A percentile compares a stretch with the other conserved stretches of the same genome.
phyloP scores from a whole-genome alignment of 2,797 vertebrate genomes.

The Acipenser ruthenus region DNA sequence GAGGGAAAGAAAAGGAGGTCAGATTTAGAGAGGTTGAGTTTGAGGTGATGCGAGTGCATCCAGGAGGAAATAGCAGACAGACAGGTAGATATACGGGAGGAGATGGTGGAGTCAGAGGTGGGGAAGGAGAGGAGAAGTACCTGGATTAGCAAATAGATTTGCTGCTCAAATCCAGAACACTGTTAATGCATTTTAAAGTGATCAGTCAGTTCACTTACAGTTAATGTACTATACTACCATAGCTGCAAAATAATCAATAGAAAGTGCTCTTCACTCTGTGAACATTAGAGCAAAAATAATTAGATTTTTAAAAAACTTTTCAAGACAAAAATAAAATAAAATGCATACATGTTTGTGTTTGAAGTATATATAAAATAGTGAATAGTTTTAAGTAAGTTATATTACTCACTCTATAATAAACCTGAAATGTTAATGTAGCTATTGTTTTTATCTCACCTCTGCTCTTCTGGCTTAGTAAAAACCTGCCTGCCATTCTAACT shows the following conservation, averaged over 20 bases:
- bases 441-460: constrained; percentile 60
- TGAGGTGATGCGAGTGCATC: too few species aligned
- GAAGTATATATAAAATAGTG: constrained; percentile 7
- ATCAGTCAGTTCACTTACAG: constrained; percentile 18
- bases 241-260: constrained; percentile 8
- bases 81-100: too few species aligned
- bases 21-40: too few species aligned
- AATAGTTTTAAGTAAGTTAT: constrained; percentile 62
- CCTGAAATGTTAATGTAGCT: constrained; percentile 77
- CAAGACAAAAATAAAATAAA: background rate
- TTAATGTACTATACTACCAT: background rate
- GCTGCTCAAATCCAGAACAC: too few species aligned
- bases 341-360: constrained; percentile 2
- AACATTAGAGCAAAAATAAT: background rate
- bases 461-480: constrained; percentile 70
- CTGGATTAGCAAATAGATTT: too few species aligned
- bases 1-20: too few species aligned
- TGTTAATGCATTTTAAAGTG: constrained; percentile 5
- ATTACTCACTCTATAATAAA: constrained; percentile 53
- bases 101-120: too few species aligned
- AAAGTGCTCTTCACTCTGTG: constrained; percentile 1
- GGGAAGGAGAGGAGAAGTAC: too few species aligned
- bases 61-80: too few species aligned
- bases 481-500: constrained; percentile 70
- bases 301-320: background rate